Base-by-base conservation (phyloP, 2,888 invertebrate species). In the Arctia plantaginis region DNA sequence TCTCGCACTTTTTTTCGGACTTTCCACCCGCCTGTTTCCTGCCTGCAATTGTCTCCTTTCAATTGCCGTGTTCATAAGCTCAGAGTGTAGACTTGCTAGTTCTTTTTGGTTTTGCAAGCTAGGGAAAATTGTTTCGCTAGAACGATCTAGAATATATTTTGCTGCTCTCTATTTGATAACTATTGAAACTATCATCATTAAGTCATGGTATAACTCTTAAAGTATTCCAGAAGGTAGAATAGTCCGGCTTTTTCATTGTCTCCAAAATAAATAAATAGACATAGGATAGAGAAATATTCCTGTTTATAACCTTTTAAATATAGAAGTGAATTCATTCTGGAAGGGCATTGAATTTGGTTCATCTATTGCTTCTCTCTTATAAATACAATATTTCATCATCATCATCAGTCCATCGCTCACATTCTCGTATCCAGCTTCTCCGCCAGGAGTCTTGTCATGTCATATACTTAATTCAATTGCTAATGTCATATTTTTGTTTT, bases 41-140 rank as follows among this genome's bases (percentile, higher is more conserved):
- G 86, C 80, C 79, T 75, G 78, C 86, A 84, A 90, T 91, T 90
- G 89, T 90, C 85, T 86, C 79, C 80, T 86, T 87, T 89, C 87
- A 86, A 88, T 88, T 86, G 87, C 84, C 86, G 79, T 82, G 84
- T 83, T 82, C 81, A 72, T 77, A 77, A 76, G 71, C 79, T 65
- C 41, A 35, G 72, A 74, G 35, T 77, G 69, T 51, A 68, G 44
- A 30, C 64, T 70, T 35, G 27, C 51, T 12, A 55, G 30, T 33
- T 66, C 73, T 78, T 78, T 76, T 65, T 23, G 23, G 20, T 27
- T 64, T 65, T 64, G 13, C 30, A 65, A 13, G n/a, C 30, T 39
- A 4, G 55, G 69, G 8, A 51, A 73, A 69, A 65, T 41, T 65
- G 55, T 59, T 69, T 41, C 4, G n/a, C 10, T 3, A n/a, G 8